Base-by-base conservation (phyloP, 2,888 invertebrate genomes). In the Drosophila quinaria region DNA sequence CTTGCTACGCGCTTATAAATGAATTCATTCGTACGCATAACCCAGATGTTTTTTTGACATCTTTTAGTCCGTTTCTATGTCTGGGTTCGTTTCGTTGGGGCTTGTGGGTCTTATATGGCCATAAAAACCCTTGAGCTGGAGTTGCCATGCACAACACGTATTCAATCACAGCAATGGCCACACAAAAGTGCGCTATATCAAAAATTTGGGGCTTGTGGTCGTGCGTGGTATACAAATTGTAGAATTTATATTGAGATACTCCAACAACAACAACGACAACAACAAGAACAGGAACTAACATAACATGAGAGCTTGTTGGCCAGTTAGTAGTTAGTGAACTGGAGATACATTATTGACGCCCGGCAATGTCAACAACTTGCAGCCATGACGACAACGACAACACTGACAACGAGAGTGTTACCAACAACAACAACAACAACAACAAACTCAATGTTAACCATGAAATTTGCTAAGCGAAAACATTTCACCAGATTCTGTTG, bases 141-240 rank as follows among this genome's bases (percentile, higher is more conserved):
- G 67, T 78, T 58, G 29, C 60, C 19, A 85, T 90, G 78, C 84
- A 52, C 33, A 56, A 65, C 84, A 85, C 84, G 84, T 85, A 90
- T 85, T 85, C 84, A 85, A 85, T 85, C 84, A 85, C 84, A 90
- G 84, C 90, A 89, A 89, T 80, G 89, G 87, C 90, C 87, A 88
- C 89, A 85, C 90, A 90, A 80, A 86, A 90, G 84, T 77, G 84
- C 87, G 84, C 84, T 84, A 84, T 90, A 90, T 84, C 84, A 84
- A 84, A 84, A 90, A 82, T 84, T 76, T 86, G 44, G 66, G 63
- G 70, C 51, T 47, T 33, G 42, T 70, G 62, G 66, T 75, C 84
- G 84, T 85, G 84, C 84, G 56, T 71, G 55, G 89, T 85, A 65
- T 85, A 90, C 89, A 85, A 85, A 85, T 85, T 84, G 79, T 66